Base-by-base conservation (phyloP, 2,888 invertebrate species). In the Cryptophagus acutangulus region DNA sequence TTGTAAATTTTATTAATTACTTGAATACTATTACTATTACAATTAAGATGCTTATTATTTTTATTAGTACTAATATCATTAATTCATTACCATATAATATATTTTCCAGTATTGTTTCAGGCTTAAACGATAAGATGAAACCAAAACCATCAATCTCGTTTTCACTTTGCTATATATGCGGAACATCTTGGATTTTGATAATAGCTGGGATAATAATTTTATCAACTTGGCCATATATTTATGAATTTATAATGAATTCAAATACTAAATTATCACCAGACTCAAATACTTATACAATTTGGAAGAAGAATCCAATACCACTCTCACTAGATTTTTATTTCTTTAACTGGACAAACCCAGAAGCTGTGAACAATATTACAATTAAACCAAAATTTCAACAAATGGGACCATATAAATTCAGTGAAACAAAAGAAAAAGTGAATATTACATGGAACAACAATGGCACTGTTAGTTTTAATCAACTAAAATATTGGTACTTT, bases 321-420 rank as follows among this genome's bases (percentile, higher is more conserved):
- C 65, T 86, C 10, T 73, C 69, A 56, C 68, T 87, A 51, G 81
- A 85, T 52, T 72, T 87, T 41, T 83, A 79, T 59, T 73, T 86
- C 49, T 87, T 79, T 67, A 87, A 87, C 66, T 87, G 87, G 87
- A 87, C 87, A 2, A 87, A 87, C 66, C 77, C 85, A 0, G 74
- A 81, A 9, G 75, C 78, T 35, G 75, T 79, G 20, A 73, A 75
- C 2, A 75, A 76, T 13, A 71, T 71, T 39, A 71, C 69, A 3
- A 65, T 63, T 1, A 81, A 80, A 49, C 80, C 80, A 1, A 71
- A 67, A 31, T 67, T 81, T 17, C 60, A 71, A 38, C 66, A 76
- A 58, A 54, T 76, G 35, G 83, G 83, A 9, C 83, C 83, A 0
- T 82, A 82, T 62, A 71, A 77, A 1, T 84, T 74, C 61, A 76